phyloP scores from a whole-genome alignment of 2,888 invertebrate genomes.

The Crocallis elinguaria region DNA sequence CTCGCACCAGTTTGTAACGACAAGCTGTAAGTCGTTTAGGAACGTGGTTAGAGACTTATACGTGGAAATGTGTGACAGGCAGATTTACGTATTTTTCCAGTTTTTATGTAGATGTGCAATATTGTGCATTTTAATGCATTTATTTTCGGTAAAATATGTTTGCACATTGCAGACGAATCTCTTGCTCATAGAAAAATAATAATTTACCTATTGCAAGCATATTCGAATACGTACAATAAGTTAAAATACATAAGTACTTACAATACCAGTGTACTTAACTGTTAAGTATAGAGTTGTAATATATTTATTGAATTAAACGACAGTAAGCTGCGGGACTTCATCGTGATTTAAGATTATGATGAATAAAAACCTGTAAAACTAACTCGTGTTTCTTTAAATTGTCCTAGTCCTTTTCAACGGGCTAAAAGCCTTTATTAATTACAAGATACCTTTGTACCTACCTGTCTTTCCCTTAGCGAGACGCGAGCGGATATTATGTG shows the following conservation, averaged over 20 bases:
- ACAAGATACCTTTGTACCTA: too few relatives aligned
- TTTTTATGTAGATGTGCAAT: background rate
- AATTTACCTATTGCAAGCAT: constrained; percentile 2
- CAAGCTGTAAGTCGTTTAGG: too few relatives aligned
- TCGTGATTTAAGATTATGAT: constrained; percentile 70
- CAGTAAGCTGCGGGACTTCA: constrained; percentile 53
- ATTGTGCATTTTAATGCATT: constrained; percentile 27
- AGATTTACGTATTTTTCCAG: too few relatives aligned
- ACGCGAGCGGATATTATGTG: too few relatives aligned
- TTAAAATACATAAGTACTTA: constrained; percentile 31
- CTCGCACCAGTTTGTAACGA: too few relatives aligned
- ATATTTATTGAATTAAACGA: constrained; percentile 70
- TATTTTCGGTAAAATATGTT: constrained; percentile 6
- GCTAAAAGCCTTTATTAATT: too few relatives aligned
- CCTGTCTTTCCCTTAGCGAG: too few relatives aligned
- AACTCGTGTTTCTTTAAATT: too few relatives aligned
- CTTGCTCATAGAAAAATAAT: background rate
- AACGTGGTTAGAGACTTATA: too few relatives aligned
- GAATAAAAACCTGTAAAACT: constrained; percentile 74
- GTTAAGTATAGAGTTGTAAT: constrained; percentile 71
- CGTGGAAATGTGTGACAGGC: too few relatives aligned
- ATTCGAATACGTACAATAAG: constrained; percentile 16
- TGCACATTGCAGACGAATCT: background rate
- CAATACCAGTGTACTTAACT: constrained; percentile 31
- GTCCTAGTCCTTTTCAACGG: too few relatives aligned